phyloP scores from a whole-genome alignment of 2,113 vertebrate genomes.

The Lepus timidus region DNA sequence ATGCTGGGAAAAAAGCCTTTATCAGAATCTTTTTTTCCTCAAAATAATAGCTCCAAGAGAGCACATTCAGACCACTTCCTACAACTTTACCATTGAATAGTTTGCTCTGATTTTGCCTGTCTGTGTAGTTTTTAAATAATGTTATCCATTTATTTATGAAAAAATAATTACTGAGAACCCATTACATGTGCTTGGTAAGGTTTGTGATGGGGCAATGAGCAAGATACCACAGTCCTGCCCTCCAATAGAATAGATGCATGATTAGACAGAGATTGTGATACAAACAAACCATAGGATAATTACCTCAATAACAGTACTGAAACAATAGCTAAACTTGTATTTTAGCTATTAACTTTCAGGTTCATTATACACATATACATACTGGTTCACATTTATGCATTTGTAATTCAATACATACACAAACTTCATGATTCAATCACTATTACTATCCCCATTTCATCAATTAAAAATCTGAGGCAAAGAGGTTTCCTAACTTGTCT shows the following conservation, averaged over 20 bases:
- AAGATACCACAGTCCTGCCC: fast-evolving
- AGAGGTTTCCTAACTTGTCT: not conserved
- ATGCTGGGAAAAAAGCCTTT: not conserved
- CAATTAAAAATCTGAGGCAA: not conserved
- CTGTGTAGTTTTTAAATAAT: not conserved
- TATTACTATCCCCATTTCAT: not conserved
- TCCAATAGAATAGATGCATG: not conserved
- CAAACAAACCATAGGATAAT: not conserved
- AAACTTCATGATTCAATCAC: not conserved
- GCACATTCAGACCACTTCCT: not conserved
- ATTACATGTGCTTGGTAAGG: not conserved
- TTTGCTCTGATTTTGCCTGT: not conserved
- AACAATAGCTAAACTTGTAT: not conserved
- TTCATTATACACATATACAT: not conserved
- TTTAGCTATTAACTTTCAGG: not conserved
- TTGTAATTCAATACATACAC: not conserved
- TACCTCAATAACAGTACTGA: not conserved
- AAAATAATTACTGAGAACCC: not conserved
- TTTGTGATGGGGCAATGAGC: not conserved
- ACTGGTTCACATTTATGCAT: not conserved
- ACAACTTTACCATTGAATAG: not conserved
- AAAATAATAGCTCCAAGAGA: not conserved
- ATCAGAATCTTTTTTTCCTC: not conserved
- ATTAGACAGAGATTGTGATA: not conserved
- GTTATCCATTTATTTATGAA: constrained; percentile 41